A percentile compares a stretch with the other conserved stretches of the same genome.
phyloP scores from a whole-genome alignment of 92 coral and sea anemone genomes.

The Muricea muricata region DNA sequence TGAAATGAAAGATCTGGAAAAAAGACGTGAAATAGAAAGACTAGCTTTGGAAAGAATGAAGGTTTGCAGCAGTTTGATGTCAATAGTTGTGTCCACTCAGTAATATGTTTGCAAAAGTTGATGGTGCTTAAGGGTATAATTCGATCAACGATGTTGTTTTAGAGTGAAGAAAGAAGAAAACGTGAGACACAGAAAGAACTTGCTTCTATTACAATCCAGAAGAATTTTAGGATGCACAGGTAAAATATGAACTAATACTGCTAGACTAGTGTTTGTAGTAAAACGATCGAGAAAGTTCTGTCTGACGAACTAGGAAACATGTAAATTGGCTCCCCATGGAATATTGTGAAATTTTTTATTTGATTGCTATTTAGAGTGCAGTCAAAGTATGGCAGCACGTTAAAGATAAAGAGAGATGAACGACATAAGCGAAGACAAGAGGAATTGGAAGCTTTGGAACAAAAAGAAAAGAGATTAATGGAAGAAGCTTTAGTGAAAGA shows the following conservation, averaged over 20 bases:
- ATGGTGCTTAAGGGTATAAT: too few species aligned
- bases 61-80: constrained; percentile 49
- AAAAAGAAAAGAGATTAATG: constrained; percentile 18
- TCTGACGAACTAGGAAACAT: too few species aligned
- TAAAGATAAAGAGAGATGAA: constrained; percentile 20
- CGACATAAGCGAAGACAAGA: constrained; percentile 17
- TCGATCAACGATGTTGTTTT: background rate
- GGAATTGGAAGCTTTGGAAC: constrained; percentile 28
- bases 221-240: constrained; percentile 82
- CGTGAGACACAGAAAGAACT: constrained; percentile 54
- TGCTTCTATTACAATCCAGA: constrained; percentile 82
- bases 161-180: constrained; percentile 80
- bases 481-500: constrained; percentile 29
- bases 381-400: background rate
- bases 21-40: constrained; percentile 68
- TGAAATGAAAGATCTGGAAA: constrained; percentile 79
- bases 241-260: too few species aligned
- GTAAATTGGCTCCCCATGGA: too few species aligned
- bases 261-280: too few species aligned
- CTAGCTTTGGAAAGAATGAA: constrained; percentile 67
- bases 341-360: background rate
- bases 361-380: constrained; percentile 13
- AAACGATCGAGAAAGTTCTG: too few species aligned
- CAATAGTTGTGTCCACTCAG: too few species aligned
- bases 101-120: too few species aligned